These are phyloP conservation scores for Ceyx melanurus DNA, from an alignment of 2,113 vertebrate species.

Conservation along the genomic window DNA sequence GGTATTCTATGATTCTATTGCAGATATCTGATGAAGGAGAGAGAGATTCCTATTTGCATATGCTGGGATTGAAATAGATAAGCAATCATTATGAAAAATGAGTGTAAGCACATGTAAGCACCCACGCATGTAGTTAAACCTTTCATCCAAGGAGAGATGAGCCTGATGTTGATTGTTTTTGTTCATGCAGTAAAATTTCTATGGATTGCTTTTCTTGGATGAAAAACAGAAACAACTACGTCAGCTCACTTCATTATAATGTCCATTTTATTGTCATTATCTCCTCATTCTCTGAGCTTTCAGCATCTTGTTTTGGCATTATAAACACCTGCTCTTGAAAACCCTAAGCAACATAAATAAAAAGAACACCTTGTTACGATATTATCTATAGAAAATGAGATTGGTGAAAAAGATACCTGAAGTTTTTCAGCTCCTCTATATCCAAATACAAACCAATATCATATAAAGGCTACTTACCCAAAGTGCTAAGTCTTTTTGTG, in stretches of 20 bases:
- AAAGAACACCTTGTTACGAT: background rate
- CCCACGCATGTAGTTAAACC: background rate
- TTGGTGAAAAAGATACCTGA: background rate
- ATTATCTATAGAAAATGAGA: background rate
- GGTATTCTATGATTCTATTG: background rate
- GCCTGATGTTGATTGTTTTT: background rate
- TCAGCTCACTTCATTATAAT: conserved; percentile 1
- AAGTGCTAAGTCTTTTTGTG: background rate
- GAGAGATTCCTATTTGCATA: conserved; percentile 10
- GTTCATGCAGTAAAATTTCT: conserved; percentile 6
- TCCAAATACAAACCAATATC: background rate
- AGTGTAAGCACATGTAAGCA: background rate
- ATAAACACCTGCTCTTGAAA: background rate
- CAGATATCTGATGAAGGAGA: background rate
- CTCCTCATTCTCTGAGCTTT: conserved; percentile 8
- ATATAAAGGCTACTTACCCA: background rate
- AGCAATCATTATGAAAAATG: conserved; percentile 38
- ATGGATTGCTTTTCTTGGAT: conserved; percentile 13
- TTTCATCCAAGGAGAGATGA: conserved; percentile 15
- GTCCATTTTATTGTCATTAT: conserved; percentile 38
- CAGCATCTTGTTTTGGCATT: background rate
- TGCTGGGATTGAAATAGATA: background rate
- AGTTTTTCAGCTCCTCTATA: background rate
- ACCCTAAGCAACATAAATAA: background rate
- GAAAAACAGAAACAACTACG: background rate